Conservation (phyloP, 2,797 vertebrate genomes). For the Tokudaia muenninki region DNA sequence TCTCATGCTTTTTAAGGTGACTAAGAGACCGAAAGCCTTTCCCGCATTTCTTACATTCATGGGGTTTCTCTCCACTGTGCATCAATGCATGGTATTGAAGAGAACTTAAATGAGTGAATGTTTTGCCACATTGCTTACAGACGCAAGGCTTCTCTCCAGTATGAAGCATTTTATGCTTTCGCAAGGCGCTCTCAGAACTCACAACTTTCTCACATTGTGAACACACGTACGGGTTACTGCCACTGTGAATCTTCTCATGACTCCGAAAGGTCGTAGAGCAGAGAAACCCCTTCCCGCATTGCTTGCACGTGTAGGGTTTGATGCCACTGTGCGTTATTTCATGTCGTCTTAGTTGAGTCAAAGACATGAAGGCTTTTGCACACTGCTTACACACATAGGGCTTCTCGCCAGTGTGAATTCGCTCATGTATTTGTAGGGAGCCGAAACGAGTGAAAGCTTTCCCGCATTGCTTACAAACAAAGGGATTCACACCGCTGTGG, state of each 20-base stretch:
- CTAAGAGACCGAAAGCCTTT: not conserved
- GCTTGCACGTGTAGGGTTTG: not conserved
- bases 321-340: not conserved
- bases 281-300: not conserved
- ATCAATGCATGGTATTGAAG: not conserved
- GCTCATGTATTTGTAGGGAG: not conserved
- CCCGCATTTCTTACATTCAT: not conserved
- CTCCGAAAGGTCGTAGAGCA: not conserved
- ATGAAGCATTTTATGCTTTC: not conserved
- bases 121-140: not conserved
- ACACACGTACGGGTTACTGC: not conserved
- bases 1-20: not conserved
- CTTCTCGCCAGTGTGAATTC: slow-evolving; percentile 7
- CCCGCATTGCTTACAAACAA: not conserved
- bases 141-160: not conserved
- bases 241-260: not conserved
- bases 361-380: not conserved
- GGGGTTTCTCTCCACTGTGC: not conserved
- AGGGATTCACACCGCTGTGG: not conserved
- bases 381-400: not conserved
- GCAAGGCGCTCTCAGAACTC: not conserved
- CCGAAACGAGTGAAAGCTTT: not conserved
- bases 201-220: not conserved
- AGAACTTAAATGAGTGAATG: not conserved
- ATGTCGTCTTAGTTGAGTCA: not conserved